phyloP scores from a whole-genome alignment of 64 coral and sea anemone species.

The Stylophora pistillata region DNA sequence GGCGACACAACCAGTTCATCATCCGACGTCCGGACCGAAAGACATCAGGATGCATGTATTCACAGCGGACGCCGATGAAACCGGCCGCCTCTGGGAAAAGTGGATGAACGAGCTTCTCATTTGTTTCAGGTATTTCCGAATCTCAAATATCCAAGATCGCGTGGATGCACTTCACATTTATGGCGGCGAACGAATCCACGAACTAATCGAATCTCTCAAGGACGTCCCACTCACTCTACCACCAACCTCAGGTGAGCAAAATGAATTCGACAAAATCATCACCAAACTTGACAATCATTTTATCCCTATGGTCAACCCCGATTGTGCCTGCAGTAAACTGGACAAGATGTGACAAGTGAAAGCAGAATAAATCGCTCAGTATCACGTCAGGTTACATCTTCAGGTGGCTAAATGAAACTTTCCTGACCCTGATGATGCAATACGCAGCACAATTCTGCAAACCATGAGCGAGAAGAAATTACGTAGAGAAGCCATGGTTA shows the following conservation, averaged over 20 bases:
- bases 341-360: constrained; percentile 23
- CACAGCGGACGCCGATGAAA: too few species aligned
- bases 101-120: too few species aligned
- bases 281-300: constrained; percentile 50
- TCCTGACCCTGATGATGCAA: constrained; percentile 2
- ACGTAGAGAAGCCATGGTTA: constrained; percentile 48
- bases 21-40: too few species aligned
- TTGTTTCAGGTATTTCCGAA: too few species aligned
- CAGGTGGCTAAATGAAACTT: constrained; percentile 17
- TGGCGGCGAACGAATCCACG: too few species aligned
- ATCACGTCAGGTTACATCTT: constrained; percentile 23
- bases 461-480: constrained; percentile 37
- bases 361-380: constrained; percentile 34
- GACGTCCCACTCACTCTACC: too few species aligned
- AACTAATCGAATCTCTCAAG: not conserved
- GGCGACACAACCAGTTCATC: too few species aligned
- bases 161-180: too few species aligned
- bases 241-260: not conserved
- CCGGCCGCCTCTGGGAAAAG: too few species aligned
- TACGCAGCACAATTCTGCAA: constrained; percentile 30
- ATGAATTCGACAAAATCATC: constrained; percentile 1
- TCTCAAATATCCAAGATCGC: too few species aligned
- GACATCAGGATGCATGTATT: too few species aligned
- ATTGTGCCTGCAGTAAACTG: constrained; percentile 40
- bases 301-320: constrained; percentile 34